These are phyloP conservation scores for Parapsyche elsis DNA, from an alignment of 1,140 invertebrate genomes.

Conservation along the genomic window DNA sequence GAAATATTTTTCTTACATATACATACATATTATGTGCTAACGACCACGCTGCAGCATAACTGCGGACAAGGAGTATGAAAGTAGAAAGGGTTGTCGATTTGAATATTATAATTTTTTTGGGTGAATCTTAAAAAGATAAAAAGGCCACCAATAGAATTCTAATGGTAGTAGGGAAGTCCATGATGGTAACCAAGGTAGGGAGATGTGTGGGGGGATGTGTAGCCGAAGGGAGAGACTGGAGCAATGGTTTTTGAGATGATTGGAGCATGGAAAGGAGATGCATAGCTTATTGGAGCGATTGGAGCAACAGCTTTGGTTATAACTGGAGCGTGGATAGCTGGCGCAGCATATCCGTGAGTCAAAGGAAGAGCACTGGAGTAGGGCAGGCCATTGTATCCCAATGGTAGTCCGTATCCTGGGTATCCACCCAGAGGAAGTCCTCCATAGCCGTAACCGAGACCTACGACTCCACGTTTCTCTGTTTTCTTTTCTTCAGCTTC, in stretches of 20 bases:
- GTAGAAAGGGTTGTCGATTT: neutral
- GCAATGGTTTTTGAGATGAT: conserved; percentile 51
- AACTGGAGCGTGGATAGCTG: conserved; percentile 44
- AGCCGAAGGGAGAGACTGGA: conserved; percentile 49
- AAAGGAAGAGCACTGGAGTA: conserved; percentile 33
- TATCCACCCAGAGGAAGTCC: conserved; percentile 34
- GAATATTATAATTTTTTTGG: neutral
- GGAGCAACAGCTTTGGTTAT: conserved; percentile 47
- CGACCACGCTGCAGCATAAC: neutral
- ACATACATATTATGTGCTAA: neutral
- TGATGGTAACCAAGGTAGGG: conserved; percentile 37
- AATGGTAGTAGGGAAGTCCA: conserved; percentile 39
- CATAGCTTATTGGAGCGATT: conserved; percentile 38
- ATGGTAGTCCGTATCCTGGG: conserved; percentile 20
- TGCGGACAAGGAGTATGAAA: neutral
- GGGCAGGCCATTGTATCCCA: conserved; percentile 32
- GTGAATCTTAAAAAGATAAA: no score
- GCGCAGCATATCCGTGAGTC: conserved; percentile 45
- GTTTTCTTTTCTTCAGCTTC: conserved; percentile 52
- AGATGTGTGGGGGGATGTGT: conserved; percentile 26
- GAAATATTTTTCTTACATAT: neutral
- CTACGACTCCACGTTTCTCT: conserved; percentile 49
- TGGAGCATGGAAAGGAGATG: conserved; percentile 46
- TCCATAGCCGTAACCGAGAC: conserved; percentile 44
- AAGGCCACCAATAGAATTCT: neutral